Base-by-base conservation (phyloP, 2,797 vertebrate species). In the Phoeniculus purpureus region DNA sequence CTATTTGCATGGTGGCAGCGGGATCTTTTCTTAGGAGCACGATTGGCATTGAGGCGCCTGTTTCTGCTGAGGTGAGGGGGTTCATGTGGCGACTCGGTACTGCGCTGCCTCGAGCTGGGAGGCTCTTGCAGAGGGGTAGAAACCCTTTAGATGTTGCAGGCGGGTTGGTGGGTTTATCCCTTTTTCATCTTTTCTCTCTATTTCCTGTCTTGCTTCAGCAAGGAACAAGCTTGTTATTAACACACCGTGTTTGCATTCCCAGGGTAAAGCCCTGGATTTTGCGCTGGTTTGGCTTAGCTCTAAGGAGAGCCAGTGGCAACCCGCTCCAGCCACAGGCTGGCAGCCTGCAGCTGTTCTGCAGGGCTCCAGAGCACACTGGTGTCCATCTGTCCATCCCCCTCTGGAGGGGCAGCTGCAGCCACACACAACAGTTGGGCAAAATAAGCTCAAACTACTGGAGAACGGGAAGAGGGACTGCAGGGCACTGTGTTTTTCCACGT, bases 251-350 rank as follows among this genome's bases (percentile, higher is more conserved):
- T 83, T 81, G 60, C 31, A 81, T 92, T 91, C 87, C 40, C 32
- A 4, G 29, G 26, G 19, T 66, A 86, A 93, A 91, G 12, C 48
- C 40, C 54, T 66, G 80, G 71, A 65, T 89, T 90, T 93, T 85
- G 72, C 80, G 58, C 68, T 58, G 20, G n/a, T 61, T 92, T 73
- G 51, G 80, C 83, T 90, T 60, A 81, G 55, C 78, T 62, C 45
- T 18, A 25, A 70, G 60, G 48, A 55, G 19, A 83, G 31, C n/a
- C 50, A 66, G 10, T 7, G 78, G 74, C 62, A 56, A n/a, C 37
- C 54, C 8, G 11, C 25, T 70, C 17, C n/a, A 14, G 47, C 45
- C 9, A 15, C 0, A 1, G 55, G n/a, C 47, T 27, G 51, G 86
- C 45, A 58, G 75, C 43, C 4, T 9, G 1, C 40, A 3, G 65